A percentile compares a stretch with the other conserved stretches of the same genome.
Evolutionary conservation across 23 tunicate genomes (phyloP).

Genomic region (Trididemnum miniatum): DNA sequence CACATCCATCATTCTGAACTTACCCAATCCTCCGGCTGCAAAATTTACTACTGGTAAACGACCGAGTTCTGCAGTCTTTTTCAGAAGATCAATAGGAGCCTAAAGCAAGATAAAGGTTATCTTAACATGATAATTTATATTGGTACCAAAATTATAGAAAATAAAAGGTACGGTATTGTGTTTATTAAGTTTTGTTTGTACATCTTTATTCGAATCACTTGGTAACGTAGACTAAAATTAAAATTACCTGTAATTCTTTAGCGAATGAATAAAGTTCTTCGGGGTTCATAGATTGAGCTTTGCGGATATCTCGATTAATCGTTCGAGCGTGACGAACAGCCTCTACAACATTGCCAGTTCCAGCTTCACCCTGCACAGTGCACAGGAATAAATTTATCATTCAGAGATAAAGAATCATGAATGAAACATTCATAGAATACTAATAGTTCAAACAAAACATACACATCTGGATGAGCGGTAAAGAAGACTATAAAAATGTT

Average conservation of each 20-base stretch:
- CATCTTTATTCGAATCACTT: too few relatives aligned
- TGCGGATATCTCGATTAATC: constrained; percentile 61
- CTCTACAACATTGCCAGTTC: constrained; percentile 88
- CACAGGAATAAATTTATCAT: too few relatives aligned
- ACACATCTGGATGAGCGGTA: too few relatives aligned
- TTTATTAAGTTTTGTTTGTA: too few relatives aligned
- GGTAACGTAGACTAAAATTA: too few relatives aligned
- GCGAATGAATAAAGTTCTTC: constrained; percentile 79
- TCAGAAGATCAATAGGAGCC: constrained; percentile 73
- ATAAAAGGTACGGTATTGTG: too few relatives aligned
- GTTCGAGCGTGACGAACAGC: constrained; percentile 91
- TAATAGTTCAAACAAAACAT: too few relatives aligned
- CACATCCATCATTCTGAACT: constrained; percentile 7
- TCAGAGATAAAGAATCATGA: neutral
- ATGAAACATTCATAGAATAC: neutral
- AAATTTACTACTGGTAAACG: constrained; percentile 83
- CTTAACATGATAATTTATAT: too few relatives aligned
- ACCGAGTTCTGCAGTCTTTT: constrained; percentile 68
- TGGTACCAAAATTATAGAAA: too few relatives aligned
- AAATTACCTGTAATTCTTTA: constrained; percentile 66
- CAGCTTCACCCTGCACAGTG: constrained; percentile 93
- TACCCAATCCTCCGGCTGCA: constrained; percentile 89
- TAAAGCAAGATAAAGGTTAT: too few relatives aligned
- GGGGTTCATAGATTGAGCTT: constrained; percentile 53
- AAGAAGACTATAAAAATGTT: too few relatives aligned